phyloP scores from a whole-genome alignment of 2,113 vertebrate genomes.

The Illadopsis cleaveri region DNA sequence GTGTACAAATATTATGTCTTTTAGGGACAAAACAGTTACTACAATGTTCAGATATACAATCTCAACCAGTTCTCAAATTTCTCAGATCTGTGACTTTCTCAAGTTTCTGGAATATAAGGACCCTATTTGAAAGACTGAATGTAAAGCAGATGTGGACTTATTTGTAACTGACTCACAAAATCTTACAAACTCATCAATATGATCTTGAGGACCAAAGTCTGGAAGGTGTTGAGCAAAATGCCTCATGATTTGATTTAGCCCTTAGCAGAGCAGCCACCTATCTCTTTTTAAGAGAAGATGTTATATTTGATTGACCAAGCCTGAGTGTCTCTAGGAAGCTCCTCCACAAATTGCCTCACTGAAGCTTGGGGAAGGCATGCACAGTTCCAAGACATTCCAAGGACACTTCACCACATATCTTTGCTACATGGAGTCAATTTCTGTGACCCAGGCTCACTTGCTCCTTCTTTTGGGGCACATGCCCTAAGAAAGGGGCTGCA shows the following conservation, averaged over 20 bases:
- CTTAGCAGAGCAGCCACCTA: background rate
- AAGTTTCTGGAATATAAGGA: background rate
- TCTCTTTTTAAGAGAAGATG: background rate
- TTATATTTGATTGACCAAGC: background rate
- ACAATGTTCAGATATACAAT: background rate
- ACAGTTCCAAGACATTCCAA: background rate
- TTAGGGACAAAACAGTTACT: background rate
- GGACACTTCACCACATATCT: background rate
- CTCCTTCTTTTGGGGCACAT: background rate
- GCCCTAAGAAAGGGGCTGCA: background rate
- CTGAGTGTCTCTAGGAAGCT: background rate
- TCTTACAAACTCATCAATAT: background rate
- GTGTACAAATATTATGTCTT: background rate
- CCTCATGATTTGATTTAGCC: background rate
- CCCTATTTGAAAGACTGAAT: background rate
- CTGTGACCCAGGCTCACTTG: background rate
- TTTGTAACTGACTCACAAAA: background rate
- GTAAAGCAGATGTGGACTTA: background rate
- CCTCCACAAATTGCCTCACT: background rate
- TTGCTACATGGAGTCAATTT: background rate
- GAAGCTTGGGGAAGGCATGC: fast-evolving
- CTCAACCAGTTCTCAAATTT: background rate
- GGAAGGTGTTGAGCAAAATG: background rate
- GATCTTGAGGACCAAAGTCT: background rate
- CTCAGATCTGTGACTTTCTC: background rate